Base-by-base conservation (phyloP, 1,140 invertebrate genomes). In the Pseudomyrmex sp. region DNA sequence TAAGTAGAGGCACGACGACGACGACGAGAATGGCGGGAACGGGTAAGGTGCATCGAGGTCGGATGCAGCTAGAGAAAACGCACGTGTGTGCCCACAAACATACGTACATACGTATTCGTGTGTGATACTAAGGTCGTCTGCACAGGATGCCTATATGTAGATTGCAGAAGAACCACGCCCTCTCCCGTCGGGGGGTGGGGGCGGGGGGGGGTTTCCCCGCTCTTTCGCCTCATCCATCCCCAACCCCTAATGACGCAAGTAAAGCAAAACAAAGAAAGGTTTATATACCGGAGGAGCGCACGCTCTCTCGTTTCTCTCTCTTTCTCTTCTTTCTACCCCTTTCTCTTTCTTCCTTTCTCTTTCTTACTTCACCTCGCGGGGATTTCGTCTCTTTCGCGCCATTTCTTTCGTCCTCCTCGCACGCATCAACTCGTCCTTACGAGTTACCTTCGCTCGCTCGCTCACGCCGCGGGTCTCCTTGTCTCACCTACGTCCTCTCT, bases 231-330 rank as follows among this genome's bases (percentile, higher is more conserved):
- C 88, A 90, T 86, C 85, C 88, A 89, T 89, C 90, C 86, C 89
- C 90, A 88, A 87, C 92, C 90, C 91, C 92, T 94, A 94, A 94
- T 94, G 93, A 94, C 93, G 93, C 93, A 93, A 93, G 93, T 91
- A 92, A 92, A 93, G 91, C 92, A 93, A 94, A 94, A 94, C 93
- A 94, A 94, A 93, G 93, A 94, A 94, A 94, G 92, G 92, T 93
- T 93, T 94, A 93, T 93, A 93, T 90, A 93, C 91, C 91, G 90
- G 89, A 89, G 91, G 86, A 85, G 85, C 70, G 85, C 77, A 83
- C 84, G 84, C 87, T 82, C 77, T 74, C 73, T 76, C 75, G 66
- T 72, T 59, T 79, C 65, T 68, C 15, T 59, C 69, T 52, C 18
- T 70, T 82, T 76, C 76, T 58, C 76, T 74, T 88, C 85, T 83